phyloP scores from a whole-genome alignment of 2,113 vertebrate genomes.

The Todiramphus chloris region DNA sequence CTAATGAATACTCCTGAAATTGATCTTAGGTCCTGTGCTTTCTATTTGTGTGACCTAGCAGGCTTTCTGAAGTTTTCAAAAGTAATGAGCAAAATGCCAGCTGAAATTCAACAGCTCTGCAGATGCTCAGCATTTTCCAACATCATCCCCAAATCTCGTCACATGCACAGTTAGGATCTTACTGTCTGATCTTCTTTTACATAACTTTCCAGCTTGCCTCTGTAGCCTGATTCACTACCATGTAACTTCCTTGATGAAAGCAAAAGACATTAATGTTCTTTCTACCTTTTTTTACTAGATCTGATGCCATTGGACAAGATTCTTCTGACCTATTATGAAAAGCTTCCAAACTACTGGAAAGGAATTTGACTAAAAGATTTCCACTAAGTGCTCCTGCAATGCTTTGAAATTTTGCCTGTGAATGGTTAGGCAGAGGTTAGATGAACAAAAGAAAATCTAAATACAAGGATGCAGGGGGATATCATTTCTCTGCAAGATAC shows the following conservation, averaged over 20 bases:
- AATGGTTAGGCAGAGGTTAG: background rate
- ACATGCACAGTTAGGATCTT: background rate
- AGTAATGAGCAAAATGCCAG: background rate
- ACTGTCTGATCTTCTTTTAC: background rate
- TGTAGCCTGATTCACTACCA: background rate
- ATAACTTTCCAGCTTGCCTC: background rate
- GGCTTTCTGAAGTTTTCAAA: background rate
- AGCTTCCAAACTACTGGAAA: background rate
- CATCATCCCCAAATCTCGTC: background rate
- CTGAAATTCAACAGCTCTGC: background rate
- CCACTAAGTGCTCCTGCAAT: background rate
- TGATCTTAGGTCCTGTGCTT: background rate
- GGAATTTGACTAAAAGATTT: background rate
- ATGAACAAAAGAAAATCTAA: conserved; percentile 7
- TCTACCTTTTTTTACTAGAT: background rate
- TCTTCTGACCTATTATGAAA: background rate
- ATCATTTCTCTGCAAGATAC: background rate
- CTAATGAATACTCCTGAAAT: background rate
- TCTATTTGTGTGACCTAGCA: background rate
- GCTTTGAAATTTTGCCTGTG: background rate
- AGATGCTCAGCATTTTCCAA: background rate
- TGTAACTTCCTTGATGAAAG: background rate
- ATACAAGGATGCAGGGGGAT: background rate
- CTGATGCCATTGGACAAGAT: background rate
- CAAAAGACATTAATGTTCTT: background rate